Evolutionary conservation across 2,888 invertebrate species (phyloP).

Genomic region (Venustoraphidia nigricollis): DNA sequence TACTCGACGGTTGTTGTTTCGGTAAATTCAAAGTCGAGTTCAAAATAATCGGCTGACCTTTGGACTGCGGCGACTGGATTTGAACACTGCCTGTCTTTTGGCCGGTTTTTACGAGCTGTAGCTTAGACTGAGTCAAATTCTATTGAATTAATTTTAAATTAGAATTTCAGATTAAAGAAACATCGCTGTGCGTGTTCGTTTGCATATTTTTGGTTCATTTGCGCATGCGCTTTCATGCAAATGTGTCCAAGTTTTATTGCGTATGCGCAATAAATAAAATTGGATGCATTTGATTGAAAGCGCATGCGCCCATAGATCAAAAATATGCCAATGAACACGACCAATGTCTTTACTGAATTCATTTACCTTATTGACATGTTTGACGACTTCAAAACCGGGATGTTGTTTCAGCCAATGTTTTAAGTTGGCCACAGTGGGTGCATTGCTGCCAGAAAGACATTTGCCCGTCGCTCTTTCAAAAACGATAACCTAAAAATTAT

Average conservation of each 20-base stretch:
- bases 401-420: slow-evolving; percentile 74
- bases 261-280: too few relatives aligned
- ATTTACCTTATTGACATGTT: slow-evolving; percentile 31
- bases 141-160: slow-evolving; percentile 1
- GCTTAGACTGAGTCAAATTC: slow-evolving; percentile 22
- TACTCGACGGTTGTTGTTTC: slow-evolving; percentile 14
- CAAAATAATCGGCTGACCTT: slow-evolving; percentile 23
- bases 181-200: too few relatives aligned
- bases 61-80: slow-evolving; percentile 19
- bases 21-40: slow-evolving; percentile 22
- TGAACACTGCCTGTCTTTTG: slow-evolving; percentile 21
- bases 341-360: too few relatives aligned
- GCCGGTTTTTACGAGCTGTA: slow-evolving; percentile 24
- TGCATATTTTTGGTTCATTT: too few relatives aligned
- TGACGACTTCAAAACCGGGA: slow-evolving; percentile 75
- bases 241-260: too few relatives aligned
- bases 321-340: too few relatives aligned
- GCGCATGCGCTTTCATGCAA: too few relatives aligned
- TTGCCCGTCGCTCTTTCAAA: slow-evolving; percentile 68
- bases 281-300: too few relatives aligned
- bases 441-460: slow-evolving; percentile 57
- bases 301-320: too few relatives aligned
- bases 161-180: background rate
- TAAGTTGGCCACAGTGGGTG: slow-evolving; percentile 66
- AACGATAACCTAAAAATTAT: slow-evolving; percentile 49